Evolutionary conservation across 2,888 invertebrate species (phyloP).

Genomic region (Lymantria monacha): DNA sequence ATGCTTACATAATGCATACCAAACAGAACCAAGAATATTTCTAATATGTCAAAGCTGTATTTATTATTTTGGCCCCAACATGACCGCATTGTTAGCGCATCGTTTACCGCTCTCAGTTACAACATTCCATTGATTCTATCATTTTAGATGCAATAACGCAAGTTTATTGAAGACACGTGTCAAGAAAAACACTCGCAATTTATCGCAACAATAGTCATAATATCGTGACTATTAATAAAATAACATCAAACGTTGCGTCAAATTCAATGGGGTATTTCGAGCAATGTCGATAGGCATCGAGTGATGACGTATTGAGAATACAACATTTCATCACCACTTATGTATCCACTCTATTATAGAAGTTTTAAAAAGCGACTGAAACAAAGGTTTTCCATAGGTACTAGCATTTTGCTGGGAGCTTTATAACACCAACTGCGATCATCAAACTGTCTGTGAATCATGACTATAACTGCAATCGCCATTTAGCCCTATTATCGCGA

Average conservation of each 20-base stretch:
- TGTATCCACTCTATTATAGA: too few species aligned
- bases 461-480: too few species aligned
- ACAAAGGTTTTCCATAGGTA: too few species aligned
- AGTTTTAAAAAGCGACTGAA: too few species aligned
- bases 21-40: slow-evolving; percentile 6
- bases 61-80: slow-evolving; percentile 35
- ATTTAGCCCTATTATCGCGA: too few species aligned
- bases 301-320: slow-evolving; percentile 6
- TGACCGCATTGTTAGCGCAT: slow-evolving; percentile 36
- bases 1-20: neutral
- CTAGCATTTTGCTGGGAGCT: too few species aligned
- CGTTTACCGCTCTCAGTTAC: slow-evolving; percentile 29
- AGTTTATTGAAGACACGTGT: slow-evolving; percentile 38
- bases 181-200: slow-evolving; percentile 55
- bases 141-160: slow-evolving; percentile 23
- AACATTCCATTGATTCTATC: slow-evolving; percentile 48
- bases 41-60: slow-evolving; percentile 10
- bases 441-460: too few species aligned
- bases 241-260: slow-evolving; percentile 42
- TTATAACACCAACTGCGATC: too few species aligned
- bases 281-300: too few species aligned
- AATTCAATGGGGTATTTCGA: too few species aligned
- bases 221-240: slow-evolving; percentile 41
- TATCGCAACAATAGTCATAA: slow-evolving; percentile 50
- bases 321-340: too few species aligned